phyloP scores from a whole-genome alignment of 2,888 invertebrate genomes.

The Digitonthophagus gazella region DNA sequence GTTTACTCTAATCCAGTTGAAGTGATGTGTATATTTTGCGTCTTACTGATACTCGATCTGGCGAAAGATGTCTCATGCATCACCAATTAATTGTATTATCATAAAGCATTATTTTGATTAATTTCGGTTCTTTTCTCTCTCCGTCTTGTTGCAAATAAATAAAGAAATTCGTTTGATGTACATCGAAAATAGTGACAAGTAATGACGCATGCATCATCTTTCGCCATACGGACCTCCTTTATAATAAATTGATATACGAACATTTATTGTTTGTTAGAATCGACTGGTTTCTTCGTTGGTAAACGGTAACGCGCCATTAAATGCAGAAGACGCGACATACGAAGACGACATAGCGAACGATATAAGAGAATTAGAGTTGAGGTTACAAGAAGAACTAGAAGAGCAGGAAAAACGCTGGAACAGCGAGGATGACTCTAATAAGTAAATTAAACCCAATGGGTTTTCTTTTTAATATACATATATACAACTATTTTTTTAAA shows the following conservation, averaged over 20 bases:
- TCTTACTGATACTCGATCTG: too few species aligned
- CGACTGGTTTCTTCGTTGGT: conserved; percentile 46
- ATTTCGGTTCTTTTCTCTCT: too few species aligned
- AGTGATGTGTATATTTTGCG: too few species aligned
- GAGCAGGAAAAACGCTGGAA: conserved; percentile 64
- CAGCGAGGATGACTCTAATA: conserved; percentile 57
- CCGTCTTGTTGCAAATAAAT: too few species aligned
- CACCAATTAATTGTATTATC: too few species aligned
- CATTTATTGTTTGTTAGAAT: conserved; percentile 45
- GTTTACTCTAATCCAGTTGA: too few species aligned
- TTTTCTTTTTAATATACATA: conserved; percentile 33
- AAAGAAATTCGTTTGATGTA: too few species aligned
- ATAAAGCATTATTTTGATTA: conserved; percentile 21
- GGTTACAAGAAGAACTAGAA: conserved; percentile 66
- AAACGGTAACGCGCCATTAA: conserved; percentile 29
- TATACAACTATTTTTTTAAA: neutral
- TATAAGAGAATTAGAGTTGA: conserved; percentile 63
- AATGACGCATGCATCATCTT: too few species aligned
- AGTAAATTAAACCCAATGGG: conserved; percentile 50
- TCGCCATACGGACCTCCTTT: too few species aligned
- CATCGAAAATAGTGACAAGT: too few species aligned
- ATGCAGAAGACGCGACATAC: conserved; percentile 58
- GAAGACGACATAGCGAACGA: conserved; percentile 67
- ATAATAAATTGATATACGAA: too few species aligned
- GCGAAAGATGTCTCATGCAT: too few species aligned